Evolutionary conservation across 1,140 invertebrate species (phyloP), one percentile per base, ranked within the genome.

Genomic region (Meloidogyne exigua): DNA sequence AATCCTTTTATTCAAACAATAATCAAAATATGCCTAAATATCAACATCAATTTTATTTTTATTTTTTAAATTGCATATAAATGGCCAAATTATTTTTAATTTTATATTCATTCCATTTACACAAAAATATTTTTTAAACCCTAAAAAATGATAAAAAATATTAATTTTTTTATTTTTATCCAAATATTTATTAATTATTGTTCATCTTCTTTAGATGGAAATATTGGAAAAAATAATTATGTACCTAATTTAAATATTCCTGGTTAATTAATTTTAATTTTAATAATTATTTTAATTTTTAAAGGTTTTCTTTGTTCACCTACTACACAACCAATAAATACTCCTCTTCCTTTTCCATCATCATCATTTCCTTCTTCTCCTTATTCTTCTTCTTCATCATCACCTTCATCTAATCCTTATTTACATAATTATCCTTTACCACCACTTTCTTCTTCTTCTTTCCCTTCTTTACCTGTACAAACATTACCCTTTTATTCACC

Each of bases 261-360:
- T n/a, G 49, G 49, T 57, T 57, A 49, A 18, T 49, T 57, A 49
- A 10, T 49, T 49, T 49, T 49, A 18, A 49, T 18, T 4, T 49
- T 18, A 12, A 10, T 44, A 44, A 49, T 49, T 49, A 49, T 49
- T 49, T 18, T 49, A 39, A 7, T 9, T 4, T 49, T 18, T 49
- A n/a, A 57, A 57, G 49, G 49, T 57, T 57, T 57, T 57, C 18
- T 57, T n/a, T 57, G 49, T 57, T 57, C 49, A n/a, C 49, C 49
- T 57, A n/a, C 49, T n/a, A 12, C 28, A 32, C 7, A 4, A 57
- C 13, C 13, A 57, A 0, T 12, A 57, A 18, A n/a, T n/a, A 57
- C 4, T 32, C 36, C 28, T 12, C 21, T 2, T 18, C 15, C 13
- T 72, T 49, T 44, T 26, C 70, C 70, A 28, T 28, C 28, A n/a